phyloP scores from a whole-genome alignment of 2,113 vertebrate genomes.

The Vicugna pacos region DNA sequence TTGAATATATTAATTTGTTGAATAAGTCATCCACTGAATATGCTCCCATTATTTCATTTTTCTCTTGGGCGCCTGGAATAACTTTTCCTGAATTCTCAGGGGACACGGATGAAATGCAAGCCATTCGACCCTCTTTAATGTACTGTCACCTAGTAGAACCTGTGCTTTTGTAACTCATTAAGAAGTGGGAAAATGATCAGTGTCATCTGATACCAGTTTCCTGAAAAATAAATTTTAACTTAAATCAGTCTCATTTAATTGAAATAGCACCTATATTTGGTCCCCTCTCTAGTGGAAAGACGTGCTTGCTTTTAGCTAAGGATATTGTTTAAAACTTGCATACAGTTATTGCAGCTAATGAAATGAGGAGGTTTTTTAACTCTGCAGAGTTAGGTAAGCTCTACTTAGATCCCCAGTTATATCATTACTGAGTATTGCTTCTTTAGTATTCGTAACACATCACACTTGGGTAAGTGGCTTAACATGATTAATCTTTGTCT shows the following conservation, averaged over 20 bases:
- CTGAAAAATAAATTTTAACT: conserved; percentile 53
- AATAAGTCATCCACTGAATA: neutral
- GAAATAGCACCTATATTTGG: conserved; percentile 63
- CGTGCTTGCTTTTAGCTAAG: conserved; percentile 10
- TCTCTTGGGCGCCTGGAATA: conserved; percentile 28
- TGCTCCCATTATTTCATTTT: conserved; percentile 23
- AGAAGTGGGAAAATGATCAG: neutral
- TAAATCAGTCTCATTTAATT: neutral
- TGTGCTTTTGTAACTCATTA: conserved; percentile 48
- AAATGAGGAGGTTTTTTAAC: conserved; percentile 48
- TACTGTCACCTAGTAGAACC: neutral
- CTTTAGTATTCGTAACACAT: neutral
- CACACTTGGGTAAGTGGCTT: conserved; percentile 46
- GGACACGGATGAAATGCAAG: conserved; percentile 44
- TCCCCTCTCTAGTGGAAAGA: conserved; percentile 45
- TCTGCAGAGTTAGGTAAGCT: conserved; percentile 1
- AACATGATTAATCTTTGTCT: neutral
- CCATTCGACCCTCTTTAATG: neutral
- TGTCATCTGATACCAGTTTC: conserved; percentile 6
- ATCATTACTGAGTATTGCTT: conserved; percentile 51
- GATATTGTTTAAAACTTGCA: conserved; percentile 28
- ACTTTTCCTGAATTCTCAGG: conserved; percentile 51
- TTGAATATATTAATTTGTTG: conserved; percentile 61
- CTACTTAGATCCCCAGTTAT: neutral
- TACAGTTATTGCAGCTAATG: neutral